phyloP scores from a whole-genome alignment of 2,888 invertebrate genomes.

The Mallateleia sp. region DNA sequence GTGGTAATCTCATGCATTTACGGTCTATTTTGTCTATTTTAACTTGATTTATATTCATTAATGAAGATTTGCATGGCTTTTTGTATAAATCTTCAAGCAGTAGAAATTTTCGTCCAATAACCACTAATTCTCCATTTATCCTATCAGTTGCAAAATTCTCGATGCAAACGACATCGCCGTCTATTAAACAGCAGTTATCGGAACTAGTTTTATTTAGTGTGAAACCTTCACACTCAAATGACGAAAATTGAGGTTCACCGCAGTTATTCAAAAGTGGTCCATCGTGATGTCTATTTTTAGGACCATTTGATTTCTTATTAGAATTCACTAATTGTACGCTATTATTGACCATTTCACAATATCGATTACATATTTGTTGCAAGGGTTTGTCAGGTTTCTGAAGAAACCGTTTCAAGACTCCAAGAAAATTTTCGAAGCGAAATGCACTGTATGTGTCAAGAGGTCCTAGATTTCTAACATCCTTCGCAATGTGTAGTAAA shows the following conservation, averaged over 20 bases:
- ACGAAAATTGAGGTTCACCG: neutral
- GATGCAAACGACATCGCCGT: neutral
- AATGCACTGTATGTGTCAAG: neutral
- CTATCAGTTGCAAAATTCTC: no score
- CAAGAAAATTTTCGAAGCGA: neutral
- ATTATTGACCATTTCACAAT: no score
- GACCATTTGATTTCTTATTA: neutral
- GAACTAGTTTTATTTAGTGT: no score
- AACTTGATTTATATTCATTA: no score
- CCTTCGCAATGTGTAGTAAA: neutral
- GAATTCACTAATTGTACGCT: neutral
- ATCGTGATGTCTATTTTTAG: neutral
- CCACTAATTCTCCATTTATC: no score
- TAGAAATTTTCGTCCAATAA: no score
- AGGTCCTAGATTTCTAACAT: neutral
- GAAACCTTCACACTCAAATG: neutral
- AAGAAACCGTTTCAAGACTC: neutral
- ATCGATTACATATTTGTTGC: neutral
- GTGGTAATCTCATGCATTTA: no score
- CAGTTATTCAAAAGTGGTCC: neutral
- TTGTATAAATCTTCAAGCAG: no score
- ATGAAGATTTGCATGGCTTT: no score
- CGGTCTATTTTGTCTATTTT: no score
- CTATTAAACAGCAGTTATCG: neutral
- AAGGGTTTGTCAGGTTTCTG: neutral